These are phyloP conservation scores for Sigmodon hispidus DNA, from an alignment of 2,113 vertebrate species.

Conservation along the genomic window DNA sequence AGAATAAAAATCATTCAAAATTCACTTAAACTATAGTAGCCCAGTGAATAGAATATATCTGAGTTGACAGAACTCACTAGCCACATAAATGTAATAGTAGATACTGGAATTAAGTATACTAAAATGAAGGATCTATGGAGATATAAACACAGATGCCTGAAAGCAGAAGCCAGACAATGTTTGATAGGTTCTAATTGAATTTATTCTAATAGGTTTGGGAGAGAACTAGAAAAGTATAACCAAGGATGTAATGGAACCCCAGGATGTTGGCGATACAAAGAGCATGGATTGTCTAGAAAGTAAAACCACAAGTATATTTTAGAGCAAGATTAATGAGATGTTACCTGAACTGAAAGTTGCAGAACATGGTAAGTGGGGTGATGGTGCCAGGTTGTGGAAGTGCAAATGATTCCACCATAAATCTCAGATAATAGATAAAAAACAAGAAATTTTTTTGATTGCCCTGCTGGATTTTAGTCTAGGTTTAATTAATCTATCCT, in stretches of 20 bases:
- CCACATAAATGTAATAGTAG: too few species aligned
- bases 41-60: too few species aligned
- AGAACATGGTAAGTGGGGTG: not conserved
- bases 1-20: not conserved
- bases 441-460: not conserved
- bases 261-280: not conserved
- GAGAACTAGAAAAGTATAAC: not conserved
- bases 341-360: not conserved
- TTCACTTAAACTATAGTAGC: fast-evolving
- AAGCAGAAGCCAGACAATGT: not conserved
- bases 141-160: not conserved
- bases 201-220: not conserved
- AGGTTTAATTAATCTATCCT: not conserved
- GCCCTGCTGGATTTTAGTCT: not conserved
- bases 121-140: not conserved
- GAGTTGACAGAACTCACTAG: too few species aligned
- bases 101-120: too few species aligned
- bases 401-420: not conserved
- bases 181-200: not conserved
- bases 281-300: not conserved
- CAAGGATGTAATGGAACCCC: not conserved
- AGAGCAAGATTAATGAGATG: not conserved
- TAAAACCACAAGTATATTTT: not conserved
- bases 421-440: not conserved
- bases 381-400: not conserved